Conservation (phyloP, 2,888 invertebrate species). For the Ypsolopha scabrella region DNA sequence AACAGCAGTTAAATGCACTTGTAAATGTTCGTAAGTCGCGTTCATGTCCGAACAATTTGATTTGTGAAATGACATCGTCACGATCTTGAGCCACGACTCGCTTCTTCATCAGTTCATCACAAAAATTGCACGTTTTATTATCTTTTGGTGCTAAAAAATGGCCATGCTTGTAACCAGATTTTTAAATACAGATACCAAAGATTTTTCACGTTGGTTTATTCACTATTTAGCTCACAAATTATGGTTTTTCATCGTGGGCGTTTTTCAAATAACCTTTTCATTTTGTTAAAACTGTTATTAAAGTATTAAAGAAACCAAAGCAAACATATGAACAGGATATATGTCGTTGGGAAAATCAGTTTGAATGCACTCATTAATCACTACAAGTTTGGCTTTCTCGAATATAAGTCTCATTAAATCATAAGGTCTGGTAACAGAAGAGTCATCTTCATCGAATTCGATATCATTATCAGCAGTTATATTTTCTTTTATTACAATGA, state of each 20-base stretch:
- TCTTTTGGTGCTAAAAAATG: neutral
- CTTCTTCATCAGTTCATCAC: neutral
- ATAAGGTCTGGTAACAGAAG: constrained; percentile 88
- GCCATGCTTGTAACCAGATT: no score
- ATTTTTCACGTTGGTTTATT: no score
- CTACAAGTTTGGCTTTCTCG: constrained; percentile 75
- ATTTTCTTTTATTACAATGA: constrained; percentile 75
- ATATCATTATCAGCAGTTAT: constrained; percentile 73
- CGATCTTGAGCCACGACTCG: constrained; percentile 48
- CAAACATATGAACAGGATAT: constrained; percentile 90
- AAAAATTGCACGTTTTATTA: neutral
- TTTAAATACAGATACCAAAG: no score
- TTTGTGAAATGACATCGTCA: constrained; percentile 53
- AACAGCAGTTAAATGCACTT: constrained; percentile 39
- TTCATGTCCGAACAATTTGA: constrained; percentile 35
- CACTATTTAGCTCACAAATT: no score
- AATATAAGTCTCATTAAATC: constrained; percentile 74
- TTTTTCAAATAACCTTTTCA: no score
- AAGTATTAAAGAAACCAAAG: constrained; percentile 52
- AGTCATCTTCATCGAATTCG: constrained; percentile 85
- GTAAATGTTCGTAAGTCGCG: constrained; percentile 30
- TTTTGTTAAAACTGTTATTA: no score
- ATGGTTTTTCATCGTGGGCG: no score
- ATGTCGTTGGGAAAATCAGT: constrained; percentile 88
- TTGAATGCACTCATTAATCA: constrained; percentile 78